These are phyloP conservation scores for Euthynnus affinis DNA, from an alignment of 2,797 vertebrate species.

Conservation along the genomic window DNA sequence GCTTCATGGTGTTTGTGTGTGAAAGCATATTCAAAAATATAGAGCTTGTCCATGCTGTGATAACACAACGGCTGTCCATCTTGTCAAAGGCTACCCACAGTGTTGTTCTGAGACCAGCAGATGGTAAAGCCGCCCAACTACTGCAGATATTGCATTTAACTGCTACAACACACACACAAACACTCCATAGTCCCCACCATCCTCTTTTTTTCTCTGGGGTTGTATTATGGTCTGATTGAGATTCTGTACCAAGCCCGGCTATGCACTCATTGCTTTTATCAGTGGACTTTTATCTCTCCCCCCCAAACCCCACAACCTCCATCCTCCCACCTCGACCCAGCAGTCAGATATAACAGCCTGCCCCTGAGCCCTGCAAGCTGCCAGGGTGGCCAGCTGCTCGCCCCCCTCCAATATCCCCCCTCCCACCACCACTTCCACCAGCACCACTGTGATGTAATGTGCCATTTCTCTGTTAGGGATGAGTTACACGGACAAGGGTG, in stretches of 20 bases:
- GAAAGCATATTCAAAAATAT: neutral
- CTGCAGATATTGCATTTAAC: constrained; percentile 43
- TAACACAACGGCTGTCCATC: constrained; percentile 35
- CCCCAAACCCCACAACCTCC: constrained; percentile 10
- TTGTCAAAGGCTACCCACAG: constrained; percentile 30
- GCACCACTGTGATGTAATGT: constrained; percentile 28
- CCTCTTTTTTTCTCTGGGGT: constrained; percentile 31
- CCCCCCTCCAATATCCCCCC: neutral
- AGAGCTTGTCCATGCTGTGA: constrained; percentile 23
- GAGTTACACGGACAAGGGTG: neutral
- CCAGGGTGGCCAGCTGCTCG: constrained; percentile 57
- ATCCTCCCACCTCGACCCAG: constrained; percentile 53
- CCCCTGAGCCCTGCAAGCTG: constrained; percentile 60
- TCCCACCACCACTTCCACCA: neutral
- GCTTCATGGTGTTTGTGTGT: neutral
- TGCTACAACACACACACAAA: constrained; percentile 27
- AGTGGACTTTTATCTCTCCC: constrained; percentile 73
- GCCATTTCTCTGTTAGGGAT: constrained; percentile 8
- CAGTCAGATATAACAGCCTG: constrained; percentile 66
- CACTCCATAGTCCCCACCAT: neutral
- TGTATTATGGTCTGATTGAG: constrained; percentile 71
- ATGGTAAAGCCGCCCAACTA: constrained; percentile 36
- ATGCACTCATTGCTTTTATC: constrained; percentile 74
- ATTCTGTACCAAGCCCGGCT: constrained; percentile 69
- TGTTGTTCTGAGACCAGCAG: constrained; percentile 38